Conservation (phyloP, 2,797 vertebrate genomes). For the Cichlasoma orientale region DNA sequence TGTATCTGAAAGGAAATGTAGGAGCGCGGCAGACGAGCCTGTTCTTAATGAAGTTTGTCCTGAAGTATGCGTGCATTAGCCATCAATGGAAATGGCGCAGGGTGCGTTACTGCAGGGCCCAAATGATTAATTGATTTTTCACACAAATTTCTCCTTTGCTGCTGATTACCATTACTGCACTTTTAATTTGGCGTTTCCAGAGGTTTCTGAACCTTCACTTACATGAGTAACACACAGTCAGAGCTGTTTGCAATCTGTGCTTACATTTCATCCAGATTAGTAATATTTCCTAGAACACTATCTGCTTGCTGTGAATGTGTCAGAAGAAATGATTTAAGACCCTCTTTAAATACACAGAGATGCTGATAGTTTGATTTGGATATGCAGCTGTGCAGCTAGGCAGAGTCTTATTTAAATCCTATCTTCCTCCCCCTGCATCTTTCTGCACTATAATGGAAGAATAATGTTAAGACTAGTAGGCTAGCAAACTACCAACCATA, state of each 20-base stretch:
- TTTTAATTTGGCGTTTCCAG: constrained; percentile 31
- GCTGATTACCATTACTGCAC: constrained; percentile 40
- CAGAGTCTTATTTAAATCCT: neutral
- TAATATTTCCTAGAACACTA: constrained; percentile 8
- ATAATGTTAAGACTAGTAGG: neutral
- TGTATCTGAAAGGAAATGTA: constrained; percentile 34
- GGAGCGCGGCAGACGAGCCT: neutral
- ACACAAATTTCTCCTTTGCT: constrained; percentile 19
- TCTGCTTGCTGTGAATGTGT: neutral
- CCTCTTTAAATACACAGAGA: neutral
- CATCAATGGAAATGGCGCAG: constrained; percentile 13
- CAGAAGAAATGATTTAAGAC: neutral
- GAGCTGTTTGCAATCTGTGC: neutral
- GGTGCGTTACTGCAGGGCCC: neutral
- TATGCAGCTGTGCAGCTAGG: neutral
- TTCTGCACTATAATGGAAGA: neutral
- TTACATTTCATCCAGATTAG: constrained; percentile 22
- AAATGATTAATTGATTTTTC: constrained; percentile 50
- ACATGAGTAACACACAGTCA: constrained; percentile 3
- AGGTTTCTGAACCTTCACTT: constrained; percentile 12
- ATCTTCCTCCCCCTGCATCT: neutral
- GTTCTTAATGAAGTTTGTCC: constrained; percentile 37
- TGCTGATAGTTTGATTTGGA: neutral
- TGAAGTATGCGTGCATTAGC: constrained; percentile 15
- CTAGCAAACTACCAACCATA: constrained; percentile 29